Conservation (phyloP, 2,888 invertebrate genomes). For the Eurytoma adleriae region DNA sequence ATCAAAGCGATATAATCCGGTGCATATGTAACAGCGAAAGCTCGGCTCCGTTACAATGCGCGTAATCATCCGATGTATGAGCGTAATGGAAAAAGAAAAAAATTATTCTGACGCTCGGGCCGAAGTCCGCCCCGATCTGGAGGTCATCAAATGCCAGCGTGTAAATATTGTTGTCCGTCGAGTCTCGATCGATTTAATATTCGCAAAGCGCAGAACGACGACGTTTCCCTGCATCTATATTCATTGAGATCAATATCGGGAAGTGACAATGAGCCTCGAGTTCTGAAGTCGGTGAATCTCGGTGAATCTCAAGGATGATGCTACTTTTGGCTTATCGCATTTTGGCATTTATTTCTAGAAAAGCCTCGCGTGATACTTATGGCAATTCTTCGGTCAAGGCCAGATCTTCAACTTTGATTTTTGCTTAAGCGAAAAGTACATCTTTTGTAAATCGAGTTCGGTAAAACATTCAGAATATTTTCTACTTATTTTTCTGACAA, state of each 20-base stretch:
- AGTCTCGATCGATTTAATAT: constrained; percentile 22
- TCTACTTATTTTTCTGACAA: too few relatives aligned
- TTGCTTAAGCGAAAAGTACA: constrained; percentile 3
- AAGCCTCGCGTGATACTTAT: constrained; percentile 19
- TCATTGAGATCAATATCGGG: constrained; percentile 68
- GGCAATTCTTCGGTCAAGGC: constrained; percentile 37
- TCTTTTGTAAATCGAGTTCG: neutral
- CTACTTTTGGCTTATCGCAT: neutral
- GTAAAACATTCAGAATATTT: too few relatives aligned
- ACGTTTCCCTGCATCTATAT: constrained; percentile 63
- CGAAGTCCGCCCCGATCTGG: constrained; percentile 36
- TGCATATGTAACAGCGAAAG: constrained; percentile 41
- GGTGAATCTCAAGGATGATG: neutral
- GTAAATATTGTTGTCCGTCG: constrained; percentile 31
- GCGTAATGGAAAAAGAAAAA: constrained; percentile 49
- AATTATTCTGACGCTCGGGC: constrained; percentile 48
- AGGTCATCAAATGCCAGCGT: constrained; percentile 26
- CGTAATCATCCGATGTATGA: constrained; percentile 67
- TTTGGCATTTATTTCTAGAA: too few relatives aligned
- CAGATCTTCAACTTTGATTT: constrained; percentile 7
- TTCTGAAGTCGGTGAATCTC: neutral
- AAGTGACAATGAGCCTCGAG: too few relatives aligned
- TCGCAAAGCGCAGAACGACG: constrained; percentile 20
- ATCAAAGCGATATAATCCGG: constrained; percentile 59
- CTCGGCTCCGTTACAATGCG: constrained; percentile 59